Evolutionary conservation across 2,113 vertebrate species (phyloP), one percentile per base, ranked within the genome.

Genomic region (Dicrurus megarhynchus): DNA sequence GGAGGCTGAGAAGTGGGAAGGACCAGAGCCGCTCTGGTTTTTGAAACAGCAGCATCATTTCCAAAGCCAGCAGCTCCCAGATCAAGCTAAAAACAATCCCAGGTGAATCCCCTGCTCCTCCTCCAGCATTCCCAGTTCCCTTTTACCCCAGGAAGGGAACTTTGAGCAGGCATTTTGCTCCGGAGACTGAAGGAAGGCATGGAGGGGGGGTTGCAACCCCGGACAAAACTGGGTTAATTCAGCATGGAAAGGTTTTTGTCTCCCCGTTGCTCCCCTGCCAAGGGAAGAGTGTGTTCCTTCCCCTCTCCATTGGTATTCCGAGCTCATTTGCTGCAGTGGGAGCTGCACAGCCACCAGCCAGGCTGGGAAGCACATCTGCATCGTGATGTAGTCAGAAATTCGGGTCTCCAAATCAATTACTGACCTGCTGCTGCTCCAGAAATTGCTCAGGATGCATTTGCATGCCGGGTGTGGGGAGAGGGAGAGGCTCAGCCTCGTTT

Each of bases 391-490:
- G 76, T 77, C 86, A 92, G 86, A 81, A 89, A 84, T 42, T 37
- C 13, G 2, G 50, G 39, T 74, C 90, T 95, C 60, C 56, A 68
- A 87, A 95, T 92, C 89, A 92, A 64, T 92, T 64, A 50, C 76
- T 84, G 93, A 92, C 93, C 91, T 84, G 2, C 60, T 68, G 60
- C 93, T 46, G 59, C 84, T 95, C 80, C 86, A 84, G 60, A 75
- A 78, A 84, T 81, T 47, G 85, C 85, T 87, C 49, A 7, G 81
- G 84, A 28, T 71, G 61, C 52, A 91, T 95, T 91, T 95, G 71
- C 76, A 21, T 28, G 15, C 60, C 41, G 83, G 35, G 12, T 74
- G 68, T 26, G n/a, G 3, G 63, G 32, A 11, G 15, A 41, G n/a
- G 24, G 46, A 77, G 42, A 27, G 7, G 3, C 68, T 81, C 59